Base-by-base conservation (phyloP, 2,888 invertebrate genomes). In the Lasioglossum lativentre region DNA sequence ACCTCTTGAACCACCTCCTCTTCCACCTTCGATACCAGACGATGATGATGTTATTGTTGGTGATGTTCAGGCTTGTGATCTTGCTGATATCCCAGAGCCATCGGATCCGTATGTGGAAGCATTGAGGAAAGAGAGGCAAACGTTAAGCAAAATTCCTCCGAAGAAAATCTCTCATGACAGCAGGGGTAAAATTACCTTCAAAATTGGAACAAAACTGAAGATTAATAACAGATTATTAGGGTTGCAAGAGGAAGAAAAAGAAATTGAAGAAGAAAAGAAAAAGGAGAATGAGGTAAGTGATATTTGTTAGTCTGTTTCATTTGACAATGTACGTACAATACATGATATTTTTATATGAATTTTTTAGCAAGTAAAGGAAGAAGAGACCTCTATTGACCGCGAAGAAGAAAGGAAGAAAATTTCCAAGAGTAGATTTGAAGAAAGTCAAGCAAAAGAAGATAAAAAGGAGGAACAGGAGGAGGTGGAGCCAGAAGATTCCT, bases 171-270 rank as follows among this genome's bases (percentile, higher is more conserved):
- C 93, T 2, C 90, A 93, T 3, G 95, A 94, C 56, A 88, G 93
- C 0, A 89, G 95, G 12, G 95, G 94, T 0, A 95, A 95, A 77
- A 95, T 95, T 14, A 95, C 93, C 0, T 95, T 95, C 70, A 95
- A 94, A 34, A 94, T 95, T 34, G 94, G 94, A 0, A 93, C 93
- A 72, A 93, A 94, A 73, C 90, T 93, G 59, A 93, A 92, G 52
- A 79, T 95, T 0, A 94, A 93, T 82, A 95, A 94, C 70, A 94
- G 93, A 72, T 78, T 95, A 30, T 93, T 92, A 68, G 93, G 92
- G 59, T 80, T 95, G 4, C 94, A 95, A 38, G 94, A 95, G 71
- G 94, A 86, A 14, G 83, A 88, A 8, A 88, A 86, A 14, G 87
- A 86, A 10, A 85, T 74, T 19, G 79, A 56, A 19, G 92, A 93